phyloP scores from a whole-genome alignment of 53 echinoderm and acorn worm species.

The Pentamera pediparva region DNA sequence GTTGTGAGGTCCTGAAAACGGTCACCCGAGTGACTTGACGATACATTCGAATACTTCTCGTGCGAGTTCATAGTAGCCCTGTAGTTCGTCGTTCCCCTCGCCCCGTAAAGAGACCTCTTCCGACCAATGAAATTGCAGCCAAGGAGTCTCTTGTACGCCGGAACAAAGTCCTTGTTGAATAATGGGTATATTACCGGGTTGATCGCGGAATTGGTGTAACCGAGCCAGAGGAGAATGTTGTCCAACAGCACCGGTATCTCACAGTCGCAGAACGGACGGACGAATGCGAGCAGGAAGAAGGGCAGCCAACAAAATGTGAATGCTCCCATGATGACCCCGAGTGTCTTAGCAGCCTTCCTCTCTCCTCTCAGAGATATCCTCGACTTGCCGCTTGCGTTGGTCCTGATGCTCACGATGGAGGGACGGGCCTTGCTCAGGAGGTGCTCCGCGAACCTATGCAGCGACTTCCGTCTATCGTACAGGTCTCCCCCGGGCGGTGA shows the following conservation, averaged over 20 bases:
- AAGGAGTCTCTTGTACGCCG: slow-evolving; percentile 74
- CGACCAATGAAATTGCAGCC: slow-evolving; percentile 23
- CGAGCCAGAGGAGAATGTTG: slow-evolving; percentile 64
- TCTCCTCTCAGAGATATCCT: slow-evolving; percentile 66
- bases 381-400: not conserved
- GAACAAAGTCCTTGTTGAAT: slow-evolving; percentile 85
- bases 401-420: slow-evolving; percentile 54
- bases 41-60: not conserved
- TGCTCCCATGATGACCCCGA: slow-evolving; percentile 96
- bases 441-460: slow-evolving; percentile 49
- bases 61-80: not conserved
- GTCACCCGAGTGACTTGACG: not conserved
- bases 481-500: not conserved
- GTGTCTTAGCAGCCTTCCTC: slow-evolving; percentile 86
- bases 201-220: slow-evolving; percentile 75
- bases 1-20: not conserved
- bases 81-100: not conserved
- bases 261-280: slow-evolving; percentile 80
- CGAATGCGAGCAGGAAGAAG: slow-evolving; percentile 73
- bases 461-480: slow-evolving; percentile 42
- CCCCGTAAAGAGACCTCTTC: not conserved
- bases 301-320: slow-evolving; percentile 97
- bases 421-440: slow-evolving; percentile 35
- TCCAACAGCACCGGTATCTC: slow-evolving; percentile 48
- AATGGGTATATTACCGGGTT: slow-evolving; percentile 96